A percentile compares a stretch with the other conserved stretches of the same genome.
Conservation (phyloP, 2,888 invertebrate genomes). For the Caenorhabditis imperialis region DNA sequence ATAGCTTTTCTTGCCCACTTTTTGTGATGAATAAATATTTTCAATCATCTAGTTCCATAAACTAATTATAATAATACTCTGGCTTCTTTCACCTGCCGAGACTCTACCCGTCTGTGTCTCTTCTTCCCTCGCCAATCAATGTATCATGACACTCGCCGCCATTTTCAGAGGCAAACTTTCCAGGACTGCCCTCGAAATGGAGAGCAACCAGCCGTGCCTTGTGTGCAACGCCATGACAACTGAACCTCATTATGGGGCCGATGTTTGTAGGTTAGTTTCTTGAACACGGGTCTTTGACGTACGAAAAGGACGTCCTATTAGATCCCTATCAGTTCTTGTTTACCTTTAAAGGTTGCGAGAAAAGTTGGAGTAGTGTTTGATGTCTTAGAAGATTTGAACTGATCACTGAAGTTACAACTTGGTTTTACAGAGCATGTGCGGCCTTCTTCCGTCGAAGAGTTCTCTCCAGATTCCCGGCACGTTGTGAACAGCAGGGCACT, state of each 20-base stretch:
- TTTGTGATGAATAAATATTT: background rate
- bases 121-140: slow-evolving; percentile 16
- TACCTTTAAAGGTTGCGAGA: no score
- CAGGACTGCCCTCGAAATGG: slow-evolving; percentile 13
- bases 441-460: slow-evolving; percentile 48
- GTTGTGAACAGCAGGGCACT: slow-evolving; percentile 16
- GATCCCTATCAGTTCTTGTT: no score
- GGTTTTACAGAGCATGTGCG: slow-evolving; percentile 39
- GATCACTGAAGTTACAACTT: background rate
- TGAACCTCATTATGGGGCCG: slow-evolving; percentile 46
- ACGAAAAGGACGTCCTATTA: slow-evolving; percentile 3
- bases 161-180: slow-evolving; percentile 9
- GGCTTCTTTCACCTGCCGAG: no score
- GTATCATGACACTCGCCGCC: slow-evolving; percentile 15
- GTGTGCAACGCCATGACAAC: slow-evolving; percentile 24
- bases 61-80: no score
- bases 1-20: background rate
- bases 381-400: no score
- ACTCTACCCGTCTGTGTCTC: slow-evolving; percentile 38
- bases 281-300: no score
- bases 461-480: slow-evolving; percentile 23
- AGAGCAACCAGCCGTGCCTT: no score
- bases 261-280: slow-evolving; percentile 44
- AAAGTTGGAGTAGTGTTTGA: no score
- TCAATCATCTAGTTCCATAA: no score